These are phyloP conservation scores for Odontamblyopus lacepedii DNA, from an alignment of 2,797 vertebrate genomes.

Conservation along the genomic window DNA sequence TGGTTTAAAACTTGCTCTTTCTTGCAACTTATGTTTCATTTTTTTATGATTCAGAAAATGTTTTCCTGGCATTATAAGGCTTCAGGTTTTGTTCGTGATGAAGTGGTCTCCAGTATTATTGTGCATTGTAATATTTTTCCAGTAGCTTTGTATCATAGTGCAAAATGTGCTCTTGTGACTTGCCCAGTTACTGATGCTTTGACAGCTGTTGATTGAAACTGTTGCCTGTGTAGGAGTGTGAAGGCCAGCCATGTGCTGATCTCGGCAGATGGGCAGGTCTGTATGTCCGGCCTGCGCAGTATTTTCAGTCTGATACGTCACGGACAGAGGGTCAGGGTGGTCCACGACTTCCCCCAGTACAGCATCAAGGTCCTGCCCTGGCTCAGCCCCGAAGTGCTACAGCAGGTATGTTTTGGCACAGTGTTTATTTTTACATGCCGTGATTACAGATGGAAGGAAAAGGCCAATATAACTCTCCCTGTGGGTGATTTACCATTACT, in stretches of 20 bases:
- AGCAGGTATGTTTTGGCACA: constrained; percentile 82
- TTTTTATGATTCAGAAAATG: background rate
- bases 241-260: constrained; percentile 97
- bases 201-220: constrained; percentile 4
- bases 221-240: constrained; percentile 83
- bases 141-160: background rate
- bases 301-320: constrained; percentile 97
- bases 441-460: too few species aligned
- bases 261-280: constrained; percentile 92
- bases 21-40: background rate
- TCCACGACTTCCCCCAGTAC: constrained; percentile 96
- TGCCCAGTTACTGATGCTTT: background rate
- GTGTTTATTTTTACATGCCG: too few species aligned
- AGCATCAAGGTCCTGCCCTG: constrained; percentile 94
- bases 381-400: constrained; percentile 96
- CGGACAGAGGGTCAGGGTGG: constrained; percentile 89
- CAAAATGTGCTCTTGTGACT: background rate
- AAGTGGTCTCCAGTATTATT: too few species aligned
- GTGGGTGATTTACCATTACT: too few species aligned
- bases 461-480: too few species aligned
- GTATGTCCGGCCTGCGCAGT: constrained; percentile 92
- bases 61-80: background rate
- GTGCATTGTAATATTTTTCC: too few species aligned
- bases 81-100: background rate
- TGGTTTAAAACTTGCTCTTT: background rate